phyloP scores from a whole-genome alignment of 2,113 vertebrate genomes.

The Periophthalmodon schlosseri region DNA sequence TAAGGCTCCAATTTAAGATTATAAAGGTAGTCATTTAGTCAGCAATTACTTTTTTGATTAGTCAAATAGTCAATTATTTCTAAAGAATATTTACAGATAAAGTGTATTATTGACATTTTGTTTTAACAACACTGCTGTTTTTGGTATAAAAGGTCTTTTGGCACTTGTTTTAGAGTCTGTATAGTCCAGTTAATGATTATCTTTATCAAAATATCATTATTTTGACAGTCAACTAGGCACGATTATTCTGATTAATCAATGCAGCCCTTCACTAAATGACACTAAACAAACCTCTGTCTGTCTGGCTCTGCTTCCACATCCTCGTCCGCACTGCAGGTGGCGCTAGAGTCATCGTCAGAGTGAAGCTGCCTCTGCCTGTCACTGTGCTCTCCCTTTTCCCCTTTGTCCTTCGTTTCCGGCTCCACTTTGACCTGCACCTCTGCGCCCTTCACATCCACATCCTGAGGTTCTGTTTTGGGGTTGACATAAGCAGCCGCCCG shows the following conservation, averaged over 20 bases:
- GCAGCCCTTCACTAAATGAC: neutral
- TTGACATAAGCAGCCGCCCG: slow-evolving; percentile 70
- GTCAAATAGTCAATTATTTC: too few species aligned
- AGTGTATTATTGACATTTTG: too few species aligned
- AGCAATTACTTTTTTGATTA: too few species aligned
- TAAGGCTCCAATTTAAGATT: neutral
- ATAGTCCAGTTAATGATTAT: too few species aligned
- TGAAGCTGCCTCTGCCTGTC: slow-evolving; percentile 77
- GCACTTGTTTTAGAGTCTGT: too few species aligned
- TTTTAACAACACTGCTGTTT: too few species aligned
- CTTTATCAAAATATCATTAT: too few species aligned
- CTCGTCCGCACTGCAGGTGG: slow-evolving; percentile 98
- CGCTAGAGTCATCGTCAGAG: slow-evolving; percentile 96
- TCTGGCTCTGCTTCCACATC: slow-evolving; percentile 93
- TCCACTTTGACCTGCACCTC: slow-evolving; percentile 87
- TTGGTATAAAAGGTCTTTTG: too few species aligned
- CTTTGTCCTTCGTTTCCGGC: slow-evolving; percentile 86
- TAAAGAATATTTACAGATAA: too few species aligned
- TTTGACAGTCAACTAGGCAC: too few species aligned
- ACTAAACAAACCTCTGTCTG: slow-evolving; percentile 79
- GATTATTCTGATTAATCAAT: too few species aligned
- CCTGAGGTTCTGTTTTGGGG: slow-evolving; percentile 86
- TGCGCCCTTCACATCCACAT: slow-evolving; percentile 81
- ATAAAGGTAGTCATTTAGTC: too few species aligned
- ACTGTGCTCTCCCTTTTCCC: slow-evolving; percentile 76